Base-by-base conservation (phyloP, 2,888 invertebrate genomes). In the Cantharis flavilabris region DNA sequence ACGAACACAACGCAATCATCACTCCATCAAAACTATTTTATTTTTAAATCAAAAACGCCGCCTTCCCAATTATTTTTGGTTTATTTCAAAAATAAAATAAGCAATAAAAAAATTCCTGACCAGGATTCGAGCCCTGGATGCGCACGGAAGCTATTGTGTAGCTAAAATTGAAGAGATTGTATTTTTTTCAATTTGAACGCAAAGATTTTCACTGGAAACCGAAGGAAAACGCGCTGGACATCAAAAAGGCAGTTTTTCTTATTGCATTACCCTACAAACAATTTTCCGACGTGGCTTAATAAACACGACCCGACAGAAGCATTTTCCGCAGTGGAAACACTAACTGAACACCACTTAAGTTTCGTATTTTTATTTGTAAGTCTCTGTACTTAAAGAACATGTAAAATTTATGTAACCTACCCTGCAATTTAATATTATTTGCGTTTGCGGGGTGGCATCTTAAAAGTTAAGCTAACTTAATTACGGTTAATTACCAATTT, bases 191-290 rank as follows among this genome's bases (percentile, higher is more conserved):
- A 49, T 49, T 49, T 49, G 5, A 5, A 49, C 33, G 5, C 33
- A n/a, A 49, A 49, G 33, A 49, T 49, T 49, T 49, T 49, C 9
- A 49, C 2, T 7, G 0, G 2, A n/a, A 49, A 49, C 7, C 49
- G n/a, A n/a, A 67, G 23, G 13, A 26, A 65, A 67, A 20, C 23
- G 3, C 26, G 65, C 69, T 72, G 76, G 75, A 62, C 72, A 30
- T 69, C 62, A 76, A 67, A 33, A 72, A 76, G 76, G 62, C 76
- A 76, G 72, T 76, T 76, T 76, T 76, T 72, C 76, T 76, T 72
- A 76, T 76, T 72, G 76, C 71, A 76, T 76, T 76, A 76, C 69
- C 76, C 65, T 69, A 64, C 72, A 76, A 76, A 76, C 72, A 76
- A 76, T 76, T 76, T 76, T 23, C 69, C 67, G 76, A 69, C 76